phyloP scores from a whole-genome alignment of 2,888 invertebrate species.

The Zeuzera pyrina region DNA sequence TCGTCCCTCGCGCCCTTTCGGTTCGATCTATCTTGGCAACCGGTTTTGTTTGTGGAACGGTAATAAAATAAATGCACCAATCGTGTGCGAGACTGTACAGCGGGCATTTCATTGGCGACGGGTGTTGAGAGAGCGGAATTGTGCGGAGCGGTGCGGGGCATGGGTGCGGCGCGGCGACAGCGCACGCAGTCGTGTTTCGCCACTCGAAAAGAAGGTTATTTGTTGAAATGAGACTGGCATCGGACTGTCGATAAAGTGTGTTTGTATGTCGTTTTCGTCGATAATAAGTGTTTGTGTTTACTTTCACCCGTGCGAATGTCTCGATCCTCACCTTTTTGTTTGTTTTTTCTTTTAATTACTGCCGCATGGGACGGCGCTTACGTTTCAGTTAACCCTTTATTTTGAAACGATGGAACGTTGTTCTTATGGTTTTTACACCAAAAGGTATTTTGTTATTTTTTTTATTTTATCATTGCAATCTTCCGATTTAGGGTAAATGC shows the following conservation, averaged over 20 bases:
- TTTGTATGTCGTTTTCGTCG: conserved; percentile 73
- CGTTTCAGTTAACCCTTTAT: conserved; percentile 71
- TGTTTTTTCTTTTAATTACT: conserved; percentile 62
- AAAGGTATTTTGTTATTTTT: conserved; percentile 80
- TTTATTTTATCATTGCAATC: conserved; percentile 64
- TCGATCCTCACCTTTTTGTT: conserved; percentile 66
- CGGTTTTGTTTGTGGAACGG: conserved; percentile 67
- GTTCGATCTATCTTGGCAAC: conserved; percentile 61
- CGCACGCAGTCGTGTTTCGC: conserved; percentile 62
- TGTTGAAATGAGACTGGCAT: conserved; percentile 63
- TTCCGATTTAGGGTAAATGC: conserved; percentile 55
- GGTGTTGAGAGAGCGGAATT: conserved; percentile 37
- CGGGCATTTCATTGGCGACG: conserved; percentile 63
- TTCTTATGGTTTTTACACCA: conserved; percentile 85
- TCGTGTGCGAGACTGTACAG: conserved; percentile 29
- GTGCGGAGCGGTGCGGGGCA: conserved; percentile 39
- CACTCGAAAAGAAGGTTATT: conserved; percentile 67
- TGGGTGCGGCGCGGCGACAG: conserved; percentile 47
- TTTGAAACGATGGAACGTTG: conserved; percentile 84
- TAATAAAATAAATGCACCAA: conserved; percentile 54
- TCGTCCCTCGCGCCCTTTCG: conserved; percentile 65
- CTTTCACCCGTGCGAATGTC: conserved; percentile 72
- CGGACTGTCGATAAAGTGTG: conserved; percentile 71
- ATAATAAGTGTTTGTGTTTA: conserved; percentile 71
- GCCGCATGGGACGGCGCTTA: conserved; percentile 70